These are phyloP conservation scores for Microctonus hyperodae DNA, from an alignment of 2,888 invertebrate species.

Conservation along the genomic window DNA sequence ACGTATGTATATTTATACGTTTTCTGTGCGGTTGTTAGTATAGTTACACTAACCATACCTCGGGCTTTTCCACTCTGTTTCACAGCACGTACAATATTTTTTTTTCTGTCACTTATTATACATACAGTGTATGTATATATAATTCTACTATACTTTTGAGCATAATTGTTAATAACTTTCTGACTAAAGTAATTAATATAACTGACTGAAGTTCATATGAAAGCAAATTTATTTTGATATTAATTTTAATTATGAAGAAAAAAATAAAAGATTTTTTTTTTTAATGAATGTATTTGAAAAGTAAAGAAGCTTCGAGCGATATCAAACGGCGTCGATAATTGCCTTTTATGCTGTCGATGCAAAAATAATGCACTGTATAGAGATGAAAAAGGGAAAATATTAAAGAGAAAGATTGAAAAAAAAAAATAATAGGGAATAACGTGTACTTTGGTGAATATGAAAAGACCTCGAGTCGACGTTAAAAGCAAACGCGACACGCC, in stretches of 20 bases:
- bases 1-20: neutral
- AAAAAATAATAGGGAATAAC: constrained; percentile 16
- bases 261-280: neutral
- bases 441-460: constrained; percentile 25
- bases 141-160: no score
- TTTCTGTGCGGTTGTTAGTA: neutral
- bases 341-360: neutral
- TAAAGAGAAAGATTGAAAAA: neutral
- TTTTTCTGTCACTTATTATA: neutral
- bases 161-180: no score
- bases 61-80: neutral
- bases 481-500: constrained; percentile 28
- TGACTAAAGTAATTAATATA: no score
- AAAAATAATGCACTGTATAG: no score
- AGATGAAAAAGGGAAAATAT: neutral
- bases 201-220: no score
- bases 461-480: constrained; percentile 29
- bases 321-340: constrained; percentile 15
- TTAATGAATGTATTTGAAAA: neutral
- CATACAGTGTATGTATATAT: no score
- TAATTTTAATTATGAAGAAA: neutral
- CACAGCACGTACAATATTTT: neutral
- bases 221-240: no score
- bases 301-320: neutral
- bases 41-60: neutral